Evolutionary conservation across 2,113 vertebrate species (phyloP), one percentile per base, ranked within the genome.

Genomic region (Pongo abelii): DNA sequence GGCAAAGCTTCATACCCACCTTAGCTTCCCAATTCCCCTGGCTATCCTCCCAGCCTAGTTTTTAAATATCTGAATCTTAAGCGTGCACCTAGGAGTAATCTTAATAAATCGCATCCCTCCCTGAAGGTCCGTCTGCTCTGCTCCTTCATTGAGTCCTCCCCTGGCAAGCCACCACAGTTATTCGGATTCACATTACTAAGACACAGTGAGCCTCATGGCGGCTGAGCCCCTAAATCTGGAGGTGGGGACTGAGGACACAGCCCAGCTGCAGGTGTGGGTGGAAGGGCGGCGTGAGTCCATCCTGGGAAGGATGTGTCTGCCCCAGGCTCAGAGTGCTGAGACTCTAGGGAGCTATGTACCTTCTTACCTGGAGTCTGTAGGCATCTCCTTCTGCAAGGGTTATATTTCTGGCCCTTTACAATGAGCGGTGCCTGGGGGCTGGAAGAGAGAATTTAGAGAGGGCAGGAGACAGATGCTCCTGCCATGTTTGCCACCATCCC

Each of bases 121-220:
- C 20, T 1, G 4, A 0, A 0, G 75, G 50, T 12, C 35, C 2
- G 14, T 43, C 77, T 48, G 17, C n/a, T 23, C 59, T 0, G 32
- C 22, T 40, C 43, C 72, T 57, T 43, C 57, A 17, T 25, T 67
- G 97, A 95, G 91, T 86, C 87, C 38, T 30, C 10, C 89, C 35
- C 93, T 70, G 85, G 67, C 92, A 96, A 88, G 0, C 0, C 46
- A 96, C 27, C 81, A 50, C 94, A 78, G 84, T 95, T 85, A 85
- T 93, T 69, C 30, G 61, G 89, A 93, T 3, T 91, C 0, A 0
- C 0, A 0, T 6, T 11, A 22, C 79, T 52, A 35, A 35, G 96
- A 48, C 59, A 8, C 12, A 1, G 27, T 0, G 2, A 64, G 61
- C 27, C 12, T 64, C 61, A 32, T 32, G 86, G 27, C 10, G 43